phyloP scores from a whole-genome alignment of 1,140 invertebrate species.

The Steinernema feltiae region DNA sequence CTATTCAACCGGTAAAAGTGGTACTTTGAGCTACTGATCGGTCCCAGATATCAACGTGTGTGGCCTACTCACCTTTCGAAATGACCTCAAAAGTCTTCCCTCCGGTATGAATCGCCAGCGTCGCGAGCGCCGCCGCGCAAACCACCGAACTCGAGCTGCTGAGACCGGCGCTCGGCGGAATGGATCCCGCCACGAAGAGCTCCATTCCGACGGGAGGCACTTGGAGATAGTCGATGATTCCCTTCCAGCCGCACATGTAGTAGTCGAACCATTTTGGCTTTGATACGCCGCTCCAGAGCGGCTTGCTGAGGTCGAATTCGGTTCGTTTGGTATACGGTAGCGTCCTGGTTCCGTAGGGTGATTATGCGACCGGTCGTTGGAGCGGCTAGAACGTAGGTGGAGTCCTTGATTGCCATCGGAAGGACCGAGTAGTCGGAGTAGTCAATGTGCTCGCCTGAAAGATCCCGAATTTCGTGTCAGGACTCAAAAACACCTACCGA shows the following conservation, averaged over 20 bases:
- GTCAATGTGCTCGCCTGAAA: conserved; percentile 84
- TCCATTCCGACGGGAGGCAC: conserved; percentile 65
- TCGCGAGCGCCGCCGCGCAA: conserved; percentile 77
- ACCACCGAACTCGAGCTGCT: conserved; percentile 95
- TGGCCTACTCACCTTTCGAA: conserved; percentile 53
- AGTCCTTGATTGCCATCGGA: conserved; percentile 90
- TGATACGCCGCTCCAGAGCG: conserved; percentile 33
- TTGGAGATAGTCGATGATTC: conserved; percentile 67
- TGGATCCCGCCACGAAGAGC: conserved; percentile 73
- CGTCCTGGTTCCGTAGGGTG: neutral
- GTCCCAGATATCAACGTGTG: neutral
- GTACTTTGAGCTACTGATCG: conserved; percentile 14
- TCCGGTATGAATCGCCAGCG: conserved; percentile 66
- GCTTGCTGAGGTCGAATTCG: neutral
- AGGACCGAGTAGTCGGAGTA: conserved; percentile 94
- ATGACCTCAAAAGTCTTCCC: conserved; percentile 32
- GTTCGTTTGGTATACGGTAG: conserved; percentile 19
- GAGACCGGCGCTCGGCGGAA: conserved; percentile 83
- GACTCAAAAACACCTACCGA: conserved; percentile 63
- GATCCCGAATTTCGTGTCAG: too few relatives aligned
- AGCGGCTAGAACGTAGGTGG: conserved; percentile 73
- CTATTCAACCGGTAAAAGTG: too few relatives aligned
- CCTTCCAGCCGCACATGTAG: conserved; percentile 82
- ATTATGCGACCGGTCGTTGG: neutral
- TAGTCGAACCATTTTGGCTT: conserved; percentile 84